These are phyloP conservation scores for Apamea epomidion DNA, from an alignment of 2,888 invertebrate genomes.

Conservation along the genomic window DNA sequence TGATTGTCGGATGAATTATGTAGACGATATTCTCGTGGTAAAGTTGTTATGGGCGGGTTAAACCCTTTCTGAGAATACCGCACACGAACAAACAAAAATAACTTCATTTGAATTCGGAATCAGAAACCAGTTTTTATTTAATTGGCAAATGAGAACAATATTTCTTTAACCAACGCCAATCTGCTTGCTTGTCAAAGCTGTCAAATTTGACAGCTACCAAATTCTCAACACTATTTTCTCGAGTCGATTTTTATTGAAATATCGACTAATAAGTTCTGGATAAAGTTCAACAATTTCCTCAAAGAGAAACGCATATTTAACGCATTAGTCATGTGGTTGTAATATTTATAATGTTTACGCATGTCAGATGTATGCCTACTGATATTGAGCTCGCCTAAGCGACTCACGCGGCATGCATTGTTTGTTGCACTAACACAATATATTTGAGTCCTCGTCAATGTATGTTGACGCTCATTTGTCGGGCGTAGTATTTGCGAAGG, in stretches of 20 bases:
- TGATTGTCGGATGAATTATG: constrained; percentile 58
- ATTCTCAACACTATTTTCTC: neutral
- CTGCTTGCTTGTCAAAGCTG: neutral
- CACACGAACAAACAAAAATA: constrained; percentile 45
- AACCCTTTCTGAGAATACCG: constrained; percentile 55
- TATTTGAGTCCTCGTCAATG: constrained; percentile 46
- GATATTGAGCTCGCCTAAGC: constrained; percentile 62
- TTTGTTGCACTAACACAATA: constrained; percentile 61
- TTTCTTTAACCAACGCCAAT: neutral
- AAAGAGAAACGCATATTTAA: constrained; percentile 57
- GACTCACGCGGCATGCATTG: constrained; percentile 63
- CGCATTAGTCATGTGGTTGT: constrained; percentile 64
- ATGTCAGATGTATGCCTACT: constrained; percentile 56
- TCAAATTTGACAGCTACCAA: constrained; percentile 8
- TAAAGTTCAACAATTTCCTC: constrained; percentile 27
- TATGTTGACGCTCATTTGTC: constrained; percentile 37
- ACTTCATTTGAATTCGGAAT: constrained; percentile 45
- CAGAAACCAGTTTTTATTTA: constrained; percentile 33
- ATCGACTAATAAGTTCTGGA: constrained; percentile 9
- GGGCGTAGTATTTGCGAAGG: constrained; percentile 34
- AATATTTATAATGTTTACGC: constrained; percentile 56
- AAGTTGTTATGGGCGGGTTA: constrained; percentile 38
- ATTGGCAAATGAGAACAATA: constrained; percentile 11
- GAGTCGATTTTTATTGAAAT: constrained; percentile 5
- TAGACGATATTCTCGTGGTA: constrained; percentile 49